Conservation (phyloP, 2,113 vertebrate species). For the Benitochromis conjunctus region DNA sequence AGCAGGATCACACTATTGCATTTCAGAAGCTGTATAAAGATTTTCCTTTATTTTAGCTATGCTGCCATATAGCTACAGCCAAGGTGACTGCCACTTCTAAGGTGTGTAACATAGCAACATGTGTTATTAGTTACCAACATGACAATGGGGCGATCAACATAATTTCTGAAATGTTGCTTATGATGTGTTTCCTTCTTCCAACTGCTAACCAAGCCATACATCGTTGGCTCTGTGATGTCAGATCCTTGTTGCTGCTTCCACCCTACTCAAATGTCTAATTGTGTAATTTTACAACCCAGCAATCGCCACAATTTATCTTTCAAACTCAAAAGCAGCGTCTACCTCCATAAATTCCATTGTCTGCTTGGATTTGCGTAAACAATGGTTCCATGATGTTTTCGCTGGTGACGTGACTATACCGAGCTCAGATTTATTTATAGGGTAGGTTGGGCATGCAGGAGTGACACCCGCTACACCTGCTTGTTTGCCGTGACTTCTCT, state of each 20-base stretch:
- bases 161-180: not conserved
- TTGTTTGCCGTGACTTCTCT: not conserved
- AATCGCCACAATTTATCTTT: not conserved
- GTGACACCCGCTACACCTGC: not conserved
- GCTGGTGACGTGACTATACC: not conserved
- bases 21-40: not conserved
- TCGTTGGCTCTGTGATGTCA: accelerated
- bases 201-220: not conserved
- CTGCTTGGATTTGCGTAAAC: not conserved
- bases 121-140: not conserved
- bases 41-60: not conserved
- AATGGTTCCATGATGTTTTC: not conserved
- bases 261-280: not conserved
- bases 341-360: not conserved
- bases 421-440: not conserved
- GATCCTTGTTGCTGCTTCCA: not conserved
- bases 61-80: not conserved
- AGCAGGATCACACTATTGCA: not conserved
- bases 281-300: not conserved
- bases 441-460: not conserved
- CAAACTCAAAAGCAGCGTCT: not conserved
- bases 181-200: accelerated
- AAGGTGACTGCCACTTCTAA: not conserved
- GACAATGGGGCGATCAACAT: not conserved
- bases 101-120: not conserved